Percentiles rank a stretch among this genome's conserved stretches.
Conservation (phyloP, 1,140 invertebrate genomes). For the Phenacoccus solenopsis region DNA sequence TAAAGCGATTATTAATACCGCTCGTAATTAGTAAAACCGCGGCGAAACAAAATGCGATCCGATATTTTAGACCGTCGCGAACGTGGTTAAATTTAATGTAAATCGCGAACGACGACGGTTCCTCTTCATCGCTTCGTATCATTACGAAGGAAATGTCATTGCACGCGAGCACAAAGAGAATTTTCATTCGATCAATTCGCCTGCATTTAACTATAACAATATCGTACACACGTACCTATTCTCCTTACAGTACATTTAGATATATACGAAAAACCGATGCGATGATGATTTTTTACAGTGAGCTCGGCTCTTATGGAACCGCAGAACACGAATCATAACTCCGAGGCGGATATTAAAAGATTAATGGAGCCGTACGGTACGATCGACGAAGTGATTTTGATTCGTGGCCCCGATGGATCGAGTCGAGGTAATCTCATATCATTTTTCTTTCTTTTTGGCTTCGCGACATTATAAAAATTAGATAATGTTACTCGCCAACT, state of each 20-base stretch:
- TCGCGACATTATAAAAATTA: not conserved
- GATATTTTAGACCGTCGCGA: no score
- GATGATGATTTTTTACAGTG: conserved; percentile 2
- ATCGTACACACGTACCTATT: no score
- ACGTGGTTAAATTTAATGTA: no score
- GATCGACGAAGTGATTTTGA: not conserved
- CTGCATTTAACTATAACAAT: no score
- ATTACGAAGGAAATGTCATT: no score
- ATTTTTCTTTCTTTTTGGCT: not conserved
- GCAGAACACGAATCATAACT: not conserved
- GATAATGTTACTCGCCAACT: not conserved
- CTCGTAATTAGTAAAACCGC: not conserved
- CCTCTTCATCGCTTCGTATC: no score
- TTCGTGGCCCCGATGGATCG: not conserved
- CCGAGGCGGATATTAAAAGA: not conserved
- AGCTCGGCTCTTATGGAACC: not conserved
- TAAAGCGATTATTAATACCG: not conserved
- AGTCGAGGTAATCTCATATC: not conserved
- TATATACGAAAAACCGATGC: no score
- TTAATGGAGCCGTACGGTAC: not conserved
- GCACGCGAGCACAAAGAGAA: no score
- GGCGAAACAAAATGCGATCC: no score
- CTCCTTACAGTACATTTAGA: no score
- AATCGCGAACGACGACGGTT: no score
- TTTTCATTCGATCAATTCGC: no score